Evolutionary conservation across 1,140 invertebrate species (phyloP).

Genomic region (Hyposmocoma kahamanoa): DNA sequence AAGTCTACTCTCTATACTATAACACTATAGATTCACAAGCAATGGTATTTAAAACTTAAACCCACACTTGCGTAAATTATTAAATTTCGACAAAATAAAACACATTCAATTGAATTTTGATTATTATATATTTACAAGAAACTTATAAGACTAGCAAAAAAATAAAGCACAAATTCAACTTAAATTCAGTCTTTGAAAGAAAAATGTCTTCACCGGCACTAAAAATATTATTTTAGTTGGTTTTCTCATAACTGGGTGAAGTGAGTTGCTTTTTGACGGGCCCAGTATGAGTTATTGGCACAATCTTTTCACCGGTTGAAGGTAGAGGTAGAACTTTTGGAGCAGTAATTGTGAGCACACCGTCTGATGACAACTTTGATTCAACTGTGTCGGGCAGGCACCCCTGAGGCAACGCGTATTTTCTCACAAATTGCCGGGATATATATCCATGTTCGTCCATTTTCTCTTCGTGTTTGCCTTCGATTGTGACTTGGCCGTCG

Average conservation of each 20-base stretch:
- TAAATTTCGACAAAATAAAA: slow-evolving; percentile 1
- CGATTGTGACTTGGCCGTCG: slow-evolving; percentile 79
- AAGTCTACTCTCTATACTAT: too few relatives aligned
- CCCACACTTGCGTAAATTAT: too few relatives aligned
- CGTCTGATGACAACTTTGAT: slow-evolving; percentile 84
- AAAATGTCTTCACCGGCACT: slow-evolving; percentile 5
- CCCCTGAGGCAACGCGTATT: slow-evolving; percentile 81
- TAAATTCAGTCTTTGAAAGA: slow-evolving; percentile 27
- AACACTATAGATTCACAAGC: too few relatives aligned
- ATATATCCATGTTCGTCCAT: slow-evolving; percentile 83
- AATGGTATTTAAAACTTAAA: too few relatives aligned
- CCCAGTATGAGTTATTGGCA: slow-evolving; percentile 56
- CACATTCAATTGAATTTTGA: neutral
- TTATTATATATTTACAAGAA: neutral
- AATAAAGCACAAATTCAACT: neutral
- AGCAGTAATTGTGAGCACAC: slow-evolving; percentile 80
- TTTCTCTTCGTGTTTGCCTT: slow-evolving; percentile 86
- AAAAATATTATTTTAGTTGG: neutral
- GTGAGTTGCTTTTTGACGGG: slow-evolving; percentile 42
- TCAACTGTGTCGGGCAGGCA: slow-evolving; percentile 80
- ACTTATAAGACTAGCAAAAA: neutral
- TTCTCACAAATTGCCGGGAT: slow-evolving; percentile 81
- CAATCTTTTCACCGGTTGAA: slow-evolving; percentile 46
- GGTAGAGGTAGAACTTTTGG: slow-evolving; percentile 69
- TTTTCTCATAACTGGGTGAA: too few relatives aligned